Base-by-base conservation (phyloP, 2,888 invertebrate genomes). In the Drosophila colorata region DNA sequence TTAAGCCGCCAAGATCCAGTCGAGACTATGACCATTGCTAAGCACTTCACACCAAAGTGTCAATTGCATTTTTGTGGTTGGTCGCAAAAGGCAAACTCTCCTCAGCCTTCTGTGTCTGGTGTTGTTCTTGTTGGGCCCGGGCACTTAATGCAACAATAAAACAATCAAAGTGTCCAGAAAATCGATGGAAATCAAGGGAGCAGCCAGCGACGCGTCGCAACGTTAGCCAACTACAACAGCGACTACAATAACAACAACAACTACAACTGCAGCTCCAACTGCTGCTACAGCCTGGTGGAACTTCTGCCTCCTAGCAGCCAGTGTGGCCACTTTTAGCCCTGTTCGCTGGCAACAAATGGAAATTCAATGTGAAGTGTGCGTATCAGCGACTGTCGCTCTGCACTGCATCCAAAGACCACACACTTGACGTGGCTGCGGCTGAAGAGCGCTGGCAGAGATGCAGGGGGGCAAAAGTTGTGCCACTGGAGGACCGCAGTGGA, bases 91-190 rank as follows among this genome's bases (percentile, higher is more conserved):
- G 68, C 66, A 40, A 31, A n/a, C n/a, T n/a, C 31, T 47, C 52
- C 59, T 43, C 40, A 16, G 40, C 35, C 11, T n/a, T 6, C 43
- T 49, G 16, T 25, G 18, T 18, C 59, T 44, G 31, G 37, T 52
- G 41, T 33, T 48, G 61, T 11, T 37, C 20, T 8, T 23, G 49
- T 18, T 53, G 53, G 57, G 55, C 44, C 65, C 69, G 69, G 74
- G 69, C 87, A 86, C 85, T 86, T 86, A 86, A 88, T 86, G 87
- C 89, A 86, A 86, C 85, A 86, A 86, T 86, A 86, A 86, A 86
- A 86, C 85, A 86, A 86, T 86, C 85, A 86, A 83, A 84, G 85
- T 88, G 85, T 87, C 85, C 87, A 88, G 85, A 86, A 88, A 86
- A 86, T 86, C 85, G 85, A 86, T 85, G 88, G 87, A 88, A 88